These are phyloP conservation scores for Zygaena filipendulae DNA, from an alignment of 2,888 invertebrate species.

Conservation along the genomic window DNA sequence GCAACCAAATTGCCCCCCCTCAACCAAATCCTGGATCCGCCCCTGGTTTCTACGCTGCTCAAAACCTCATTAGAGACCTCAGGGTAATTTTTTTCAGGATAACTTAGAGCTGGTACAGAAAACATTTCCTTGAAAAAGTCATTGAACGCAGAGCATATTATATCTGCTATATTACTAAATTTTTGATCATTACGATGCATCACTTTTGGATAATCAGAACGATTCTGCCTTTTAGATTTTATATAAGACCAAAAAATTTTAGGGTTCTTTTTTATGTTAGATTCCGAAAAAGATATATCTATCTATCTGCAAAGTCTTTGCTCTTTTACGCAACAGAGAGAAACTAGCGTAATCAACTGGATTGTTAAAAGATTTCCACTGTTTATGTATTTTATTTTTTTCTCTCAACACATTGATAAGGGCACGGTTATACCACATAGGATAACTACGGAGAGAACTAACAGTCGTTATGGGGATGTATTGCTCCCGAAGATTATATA, in stretches of 20 bases:
- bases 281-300: slow-evolving; percentile 4
- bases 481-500: neutral
- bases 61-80: neutral
- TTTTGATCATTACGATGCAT: neutral
- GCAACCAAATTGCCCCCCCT: too few species aligned
- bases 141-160: slow-evolving; percentile 4
- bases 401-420: slow-evolving; percentile 10
- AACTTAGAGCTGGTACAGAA: neutral
- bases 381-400: slow-evolving; percentile 6
- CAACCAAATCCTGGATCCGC: too few species aligned
- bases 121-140: slow-evolving; percentile 2
- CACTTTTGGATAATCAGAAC: slow-evolving; percentile 4
- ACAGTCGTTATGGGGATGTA: neutral
- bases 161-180: neutral
- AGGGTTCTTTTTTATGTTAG: slow-evolving; percentile 7
- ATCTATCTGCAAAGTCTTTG: slow-evolving; percentile 2
- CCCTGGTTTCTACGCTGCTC: neutral
- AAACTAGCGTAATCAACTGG: slow-evolving; percentile 10
- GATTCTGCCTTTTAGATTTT: slow-evolving; percentile 5
- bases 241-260: slow-evolving; percentile 11
- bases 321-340: slow-evolving; percentile 4
- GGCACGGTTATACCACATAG: slow-evolving; percentile 9
- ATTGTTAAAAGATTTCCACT: slow-evolving; percentile 8
- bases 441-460: slow-evolving; percentile 1
- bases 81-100: neutral